Percentiles rank a stretch among this genome's conserved stretches.
Conservation (phyloP, 2,888 invertebrate genomes). For the Drosophila crucigera region DNA sequence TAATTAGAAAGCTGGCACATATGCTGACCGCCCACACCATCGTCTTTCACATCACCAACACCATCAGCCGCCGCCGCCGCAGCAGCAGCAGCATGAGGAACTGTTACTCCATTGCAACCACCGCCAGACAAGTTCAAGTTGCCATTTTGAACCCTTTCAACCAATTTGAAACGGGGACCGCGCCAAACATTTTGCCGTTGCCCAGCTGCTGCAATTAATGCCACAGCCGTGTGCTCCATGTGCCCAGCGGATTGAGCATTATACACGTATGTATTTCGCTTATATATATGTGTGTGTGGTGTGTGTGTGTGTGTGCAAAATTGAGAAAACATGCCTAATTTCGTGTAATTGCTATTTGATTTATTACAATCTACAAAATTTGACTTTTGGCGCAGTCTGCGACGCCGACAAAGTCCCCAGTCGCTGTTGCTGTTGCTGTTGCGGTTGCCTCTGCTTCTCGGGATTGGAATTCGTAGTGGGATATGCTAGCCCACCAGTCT, state of each 20-base stretch:
- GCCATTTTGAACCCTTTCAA: conserved; percentile 76
- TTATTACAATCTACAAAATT: conserved; percentile 83
- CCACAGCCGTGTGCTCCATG: conserved; percentile 57
- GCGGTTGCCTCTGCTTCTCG: conserved; percentile 18
- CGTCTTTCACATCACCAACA: conserved; percentile 5
- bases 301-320: conserved; percentile 59
- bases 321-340: conserved; percentile 84
- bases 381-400: conserved; percentile 82
- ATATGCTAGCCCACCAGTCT: conserved; percentile 24
- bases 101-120: conserved; percentile 45
- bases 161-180: conserved; percentile 68
- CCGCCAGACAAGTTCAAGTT: conserved; percentile 78
- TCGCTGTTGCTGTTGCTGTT: conserved; percentile 18
- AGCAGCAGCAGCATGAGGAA: conserved; percentile 18
- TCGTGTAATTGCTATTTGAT: conserved; percentile 85
- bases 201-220: conserved; percentile 81
- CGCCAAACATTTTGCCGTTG: conserved; percentile 57
- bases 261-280: conserved; percentile 21
- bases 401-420: conserved; percentile 63
- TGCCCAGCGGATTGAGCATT: conserved; percentile 51
- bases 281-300: conserved; percentile 4
- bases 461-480: conserved; percentile 16
- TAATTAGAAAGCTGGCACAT: conserved; percentile 80
- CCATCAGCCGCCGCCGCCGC: background rate
- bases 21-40: conserved; percentile 67